A percentile compares a stretch with the other conserved stretches of the same genome.
These are phyloP conservation scores for Acanthochromis polyacanthus DNA, from an alignment of 2,113 vertebrate species.

Conservation along the genomic window DNA sequence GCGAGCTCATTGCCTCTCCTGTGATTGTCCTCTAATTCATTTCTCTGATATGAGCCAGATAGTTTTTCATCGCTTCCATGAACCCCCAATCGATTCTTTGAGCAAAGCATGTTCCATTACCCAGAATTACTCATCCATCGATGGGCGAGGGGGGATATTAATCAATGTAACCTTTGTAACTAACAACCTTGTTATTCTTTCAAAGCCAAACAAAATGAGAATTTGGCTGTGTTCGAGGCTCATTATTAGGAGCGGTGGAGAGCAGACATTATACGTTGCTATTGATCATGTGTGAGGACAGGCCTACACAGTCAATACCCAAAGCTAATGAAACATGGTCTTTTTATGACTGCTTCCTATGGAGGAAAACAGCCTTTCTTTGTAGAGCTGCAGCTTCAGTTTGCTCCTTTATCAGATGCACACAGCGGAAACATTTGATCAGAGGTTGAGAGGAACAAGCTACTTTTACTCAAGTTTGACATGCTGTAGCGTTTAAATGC, in stretches of 20 bases:
- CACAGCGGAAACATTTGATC: constrained; percentile 16
- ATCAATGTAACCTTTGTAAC: constrained; percentile 81
- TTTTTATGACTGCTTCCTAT: constrained; percentile 60
- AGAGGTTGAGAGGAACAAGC: not conserved
- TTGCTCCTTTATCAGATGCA: constrained; percentile 11
- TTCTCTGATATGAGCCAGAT: constrained; percentile 46
- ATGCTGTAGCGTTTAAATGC: not conserved
- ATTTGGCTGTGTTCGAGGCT: constrained; percentile 66
- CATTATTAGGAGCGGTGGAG: constrained; percentile 68
- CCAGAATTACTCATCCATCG: constrained; percentile 75
- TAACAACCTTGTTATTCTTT: constrained; percentile 83
- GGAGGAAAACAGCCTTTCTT: constrained; percentile 44
- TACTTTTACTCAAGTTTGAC: not conserved
- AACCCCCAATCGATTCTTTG: constrained; percentile 72
- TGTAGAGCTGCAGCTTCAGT: constrained; percentile 14
- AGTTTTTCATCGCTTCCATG: constrained; percentile 66
- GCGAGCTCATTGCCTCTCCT: constrained; percentile 24
- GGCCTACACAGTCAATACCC: constrained; percentile 61
- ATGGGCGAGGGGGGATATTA: constrained; percentile 69
- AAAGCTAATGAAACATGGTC: constrained; percentile 64
- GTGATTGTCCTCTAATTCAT: constrained; percentile 48
- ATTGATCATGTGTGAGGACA: constrained; percentile 80
- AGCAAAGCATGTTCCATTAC: constrained; percentile 73
- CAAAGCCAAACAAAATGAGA: constrained; percentile 76
- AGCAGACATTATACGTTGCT: constrained; percentile 69